Base-by-base conservation (phyloP, 2,888 invertebrate genomes). In the Icerya purchasi region DNA sequence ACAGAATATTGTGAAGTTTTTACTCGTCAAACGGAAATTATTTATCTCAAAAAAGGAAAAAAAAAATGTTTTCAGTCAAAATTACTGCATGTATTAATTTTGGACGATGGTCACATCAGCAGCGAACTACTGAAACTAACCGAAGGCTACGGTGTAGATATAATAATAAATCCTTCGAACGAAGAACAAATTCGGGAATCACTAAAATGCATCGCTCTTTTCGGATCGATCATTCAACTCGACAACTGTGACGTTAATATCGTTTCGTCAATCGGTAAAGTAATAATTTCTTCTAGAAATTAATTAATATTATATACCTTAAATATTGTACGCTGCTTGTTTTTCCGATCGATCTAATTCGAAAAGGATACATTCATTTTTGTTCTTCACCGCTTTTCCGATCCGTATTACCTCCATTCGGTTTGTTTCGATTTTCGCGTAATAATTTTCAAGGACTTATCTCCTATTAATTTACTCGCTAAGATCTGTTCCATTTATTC, bases 181-280 rank as follows among this genome's bases (percentile, higher is more conserved):
- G 77, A 75, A 61, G 76, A 78, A 56, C 76, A 77, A 67, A 70
- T 78, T 2, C 74, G 75, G 67, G 77, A 77, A 19, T 76, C 76
- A 61, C 66, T 78, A 10, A 69, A 76, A 61, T 73, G 77, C 59
- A 67, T 79, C 51, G 75, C 75, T 2, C 69, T 71, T 62, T 76
- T 77, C 68, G 78, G 78, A 22, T 69, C 75, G 49, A 78, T 79
- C 70, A 68, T 79, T 58, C 78, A 79, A 67, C 77, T 79, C 64
- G 78, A 78, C 61, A 77, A 78, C 68, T 77, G 74, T 66, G 79
- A 79, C 66, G 67, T 78, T 57, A 73, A 76, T 49, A 76, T 77
- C 64, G 77, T 78, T 67, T 73, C 74, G 3, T 68, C 73, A 51
- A 68, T 78, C 53, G 75, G 75, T 74, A 65, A 66, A 68, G 22